phyloP scores from a whole-genome alignment of 2,113 vertebrate species.

The Haplotaxodon microlepis region DNA sequence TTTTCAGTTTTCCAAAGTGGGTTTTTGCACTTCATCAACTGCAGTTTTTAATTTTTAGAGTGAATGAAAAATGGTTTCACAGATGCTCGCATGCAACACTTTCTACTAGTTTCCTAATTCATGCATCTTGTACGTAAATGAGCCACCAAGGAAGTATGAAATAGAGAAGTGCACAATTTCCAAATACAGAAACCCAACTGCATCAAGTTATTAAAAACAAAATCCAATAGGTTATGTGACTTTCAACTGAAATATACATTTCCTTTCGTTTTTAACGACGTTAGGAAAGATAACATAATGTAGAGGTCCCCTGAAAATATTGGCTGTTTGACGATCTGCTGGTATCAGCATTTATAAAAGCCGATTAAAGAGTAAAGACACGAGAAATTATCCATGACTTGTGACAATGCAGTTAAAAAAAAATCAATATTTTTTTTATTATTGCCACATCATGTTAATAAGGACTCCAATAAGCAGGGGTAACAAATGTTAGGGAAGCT shows the following conservation, averaged over 20 bases:
- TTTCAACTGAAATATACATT: not conserved
- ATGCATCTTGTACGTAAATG: not conserved
- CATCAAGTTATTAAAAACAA: not conserved
- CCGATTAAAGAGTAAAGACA: not conserved
- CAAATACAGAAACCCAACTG: not conserved
- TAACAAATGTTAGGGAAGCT: not conserved
- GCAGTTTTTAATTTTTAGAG: not conserved
- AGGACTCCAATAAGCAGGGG: not conserved
- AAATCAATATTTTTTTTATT: not conserved
- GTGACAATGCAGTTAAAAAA: not conserved
- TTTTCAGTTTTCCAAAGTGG: not conserved
- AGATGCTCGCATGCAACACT: not conserved
- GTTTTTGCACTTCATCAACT: not conserved
- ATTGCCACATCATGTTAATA: not conserved
- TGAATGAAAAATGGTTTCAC: not conserved
- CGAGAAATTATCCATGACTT: not conserved
- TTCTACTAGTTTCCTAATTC: not conserved
- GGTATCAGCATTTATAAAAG: not conserved
- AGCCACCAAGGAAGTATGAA: not conserved
- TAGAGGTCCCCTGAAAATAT: not conserved
- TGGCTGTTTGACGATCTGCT: not conserved
- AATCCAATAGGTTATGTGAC: not conserved
- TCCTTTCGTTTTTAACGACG: accelerated
- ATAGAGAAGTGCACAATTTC: not conserved
- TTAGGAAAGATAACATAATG: not conserved